Evolutionary conservation across 2,797 vertebrate genomes (phyloP).

Genomic region (Glossophaga mutica): DNA sequence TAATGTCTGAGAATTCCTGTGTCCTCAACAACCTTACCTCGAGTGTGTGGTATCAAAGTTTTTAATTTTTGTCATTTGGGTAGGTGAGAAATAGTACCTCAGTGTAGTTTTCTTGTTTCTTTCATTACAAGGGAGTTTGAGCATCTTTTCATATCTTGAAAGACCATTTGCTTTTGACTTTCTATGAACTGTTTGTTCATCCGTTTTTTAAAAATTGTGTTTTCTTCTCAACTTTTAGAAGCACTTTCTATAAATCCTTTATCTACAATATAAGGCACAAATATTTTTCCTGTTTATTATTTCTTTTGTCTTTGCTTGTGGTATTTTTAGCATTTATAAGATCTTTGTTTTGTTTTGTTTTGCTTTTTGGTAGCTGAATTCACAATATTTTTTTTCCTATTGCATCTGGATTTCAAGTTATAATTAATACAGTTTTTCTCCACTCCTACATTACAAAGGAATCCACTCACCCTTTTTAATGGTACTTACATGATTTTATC

Average conservation of each 20-base stretch:
- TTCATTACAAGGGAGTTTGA: neutral
- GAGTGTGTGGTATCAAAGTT: neutral
- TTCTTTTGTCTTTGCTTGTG: neutral
- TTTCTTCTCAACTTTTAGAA: neutral
- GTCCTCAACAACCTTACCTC: neutral
- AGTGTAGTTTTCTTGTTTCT: neutral
- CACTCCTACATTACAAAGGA: neutral
- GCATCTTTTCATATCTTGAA: neutral
- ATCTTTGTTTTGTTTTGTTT: neutral
- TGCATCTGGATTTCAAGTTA: neutral
- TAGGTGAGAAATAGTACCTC: neutral
- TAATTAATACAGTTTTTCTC: neutral
- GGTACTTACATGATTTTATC: neutral
- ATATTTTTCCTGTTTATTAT: neutral
- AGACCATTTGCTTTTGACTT: neutral
- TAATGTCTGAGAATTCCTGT: neutral
- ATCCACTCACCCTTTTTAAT: neutral
- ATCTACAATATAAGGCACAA: neutral
- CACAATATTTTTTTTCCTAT: neutral
- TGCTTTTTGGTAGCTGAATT: neutral
- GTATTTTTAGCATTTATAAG: neutral
- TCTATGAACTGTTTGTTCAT: neutral
- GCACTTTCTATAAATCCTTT: neutral
- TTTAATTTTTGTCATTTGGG: neutral
- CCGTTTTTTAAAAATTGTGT: neutral